These are phyloP conservation scores for Suricata suricatta DNA, from an alignment of 2,113 vertebrate species.

Conservation along the genomic window DNA sequence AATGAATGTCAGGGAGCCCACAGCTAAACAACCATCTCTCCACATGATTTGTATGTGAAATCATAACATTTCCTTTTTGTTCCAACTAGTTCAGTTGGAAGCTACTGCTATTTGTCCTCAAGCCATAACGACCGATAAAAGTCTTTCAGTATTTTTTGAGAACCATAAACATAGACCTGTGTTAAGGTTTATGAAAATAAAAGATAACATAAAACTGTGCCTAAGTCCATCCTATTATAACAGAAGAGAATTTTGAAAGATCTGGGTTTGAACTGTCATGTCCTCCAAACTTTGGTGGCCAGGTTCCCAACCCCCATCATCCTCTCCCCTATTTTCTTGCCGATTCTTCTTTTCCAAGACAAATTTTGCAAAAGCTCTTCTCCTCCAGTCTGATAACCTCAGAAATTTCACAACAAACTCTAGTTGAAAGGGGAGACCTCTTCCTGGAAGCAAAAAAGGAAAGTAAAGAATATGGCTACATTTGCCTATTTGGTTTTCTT, in stretches of 20 bases:
- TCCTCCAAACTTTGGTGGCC: neutral
- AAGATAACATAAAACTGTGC: neutral
- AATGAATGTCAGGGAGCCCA: neutral
- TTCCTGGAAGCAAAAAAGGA: neutral
- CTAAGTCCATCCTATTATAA: neutral
- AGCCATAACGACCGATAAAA: neutral
- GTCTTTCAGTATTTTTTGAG: neutral
- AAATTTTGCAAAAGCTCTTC: slow-evolving; percentile 39
- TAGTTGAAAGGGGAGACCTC: neutral
- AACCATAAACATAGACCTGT: neutral
- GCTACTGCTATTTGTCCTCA: slow-evolving; percentile 1
- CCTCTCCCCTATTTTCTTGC: neutral
- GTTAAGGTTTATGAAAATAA: slow-evolving; percentile 13
- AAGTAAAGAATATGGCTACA: neutral
- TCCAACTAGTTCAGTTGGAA: neutral
- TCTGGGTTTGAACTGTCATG: neutral
- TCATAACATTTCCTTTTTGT: neutral
- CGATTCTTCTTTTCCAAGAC: slow-evolving; percentile 2
- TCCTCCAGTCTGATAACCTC: neutral
- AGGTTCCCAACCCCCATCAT: neutral
- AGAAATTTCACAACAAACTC: slow-evolving; percentile 27
- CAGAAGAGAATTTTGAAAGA: neutral
- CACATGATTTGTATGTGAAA: neutral
- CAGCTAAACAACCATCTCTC: neutral
- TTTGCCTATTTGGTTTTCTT: slow-evolving; percentile 19